A percentile compares a stretch with the other conserved stretches of the same genome.
These are phyloP conservation scores for Phaonia tiefii DNA, from an alignment of 2,888 invertebrate genomes.

Conservation along the genomic window DNA sequence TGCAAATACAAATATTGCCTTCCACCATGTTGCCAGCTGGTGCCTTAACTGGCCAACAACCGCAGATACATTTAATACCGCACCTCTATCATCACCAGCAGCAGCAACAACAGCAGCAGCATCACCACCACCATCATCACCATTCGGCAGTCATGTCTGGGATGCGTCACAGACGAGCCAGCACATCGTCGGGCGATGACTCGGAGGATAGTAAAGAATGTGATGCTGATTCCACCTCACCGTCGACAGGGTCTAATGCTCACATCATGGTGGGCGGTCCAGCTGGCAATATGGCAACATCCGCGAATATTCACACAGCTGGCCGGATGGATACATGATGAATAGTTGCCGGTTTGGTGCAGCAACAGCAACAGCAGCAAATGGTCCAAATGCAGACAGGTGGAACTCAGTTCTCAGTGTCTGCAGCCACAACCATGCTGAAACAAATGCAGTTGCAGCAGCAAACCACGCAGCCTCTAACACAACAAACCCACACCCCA, in stretches of 20 bases:
- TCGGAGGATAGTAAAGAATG: conserved; percentile 81
- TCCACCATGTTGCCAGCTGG: conserved; percentile 71
- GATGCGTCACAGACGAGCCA: conserved; percentile 77
- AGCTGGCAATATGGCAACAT: conserved; percentile 64
- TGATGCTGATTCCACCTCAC: conserved; percentile 76
- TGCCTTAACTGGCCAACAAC: conserved; percentile 66
- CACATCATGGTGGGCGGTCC: conserved; percentile 57
- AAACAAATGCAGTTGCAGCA: conserved; percentile 68
- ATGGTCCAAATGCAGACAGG: conserved; percentile 72
- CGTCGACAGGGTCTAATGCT: conserved; percentile 66
- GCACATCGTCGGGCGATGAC: conserved; percentile 80
- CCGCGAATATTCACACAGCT: conserved; percentile 78
- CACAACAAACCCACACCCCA: conserved; percentile 62
- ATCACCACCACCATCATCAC: conserved; percentile 67
- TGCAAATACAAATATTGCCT: conserved; percentile 72
- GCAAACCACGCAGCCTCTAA: conserved; percentile 68
- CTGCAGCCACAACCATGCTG: conserved; percentile 69
- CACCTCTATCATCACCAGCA: conserved; percentile 69
- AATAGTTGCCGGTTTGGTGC: conserved; percentile 79
- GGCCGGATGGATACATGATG: conserved; percentile 78
- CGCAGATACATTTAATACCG: conserved; percentile 65
- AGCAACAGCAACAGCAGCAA: conserved; percentile 71
- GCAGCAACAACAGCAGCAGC: conserved; percentile 68
- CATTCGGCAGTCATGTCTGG: conserved; percentile 71
- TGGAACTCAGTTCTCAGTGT: conserved; percentile 68